Evolutionary conservation across 2,113 vertebrate species (phyloP), one percentile per base, ranked within the genome.

Genomic region (Trichechus manatus): DNA sequence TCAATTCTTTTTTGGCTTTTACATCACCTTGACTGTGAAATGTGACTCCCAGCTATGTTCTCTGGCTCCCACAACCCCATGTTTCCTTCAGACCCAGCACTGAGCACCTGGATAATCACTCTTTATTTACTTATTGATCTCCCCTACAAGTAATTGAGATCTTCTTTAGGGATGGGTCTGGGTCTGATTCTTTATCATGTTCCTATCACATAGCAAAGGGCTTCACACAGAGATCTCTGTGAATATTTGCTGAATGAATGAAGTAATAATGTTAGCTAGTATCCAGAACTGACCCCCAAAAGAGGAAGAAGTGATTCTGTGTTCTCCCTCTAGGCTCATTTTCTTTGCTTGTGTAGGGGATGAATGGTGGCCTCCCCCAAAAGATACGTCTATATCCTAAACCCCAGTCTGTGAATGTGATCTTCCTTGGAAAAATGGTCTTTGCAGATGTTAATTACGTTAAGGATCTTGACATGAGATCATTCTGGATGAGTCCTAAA

Each of bases 211-310:
- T 39, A 50, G 25, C 13, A 84, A 79, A 88, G 22, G 33, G 27
- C 59, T 89, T 81, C 47, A 68, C 36, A 74, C 15, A 50, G n/a
- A 68, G 14, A 9, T 36, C 56, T 91, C 80, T 50, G 9, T 72
- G 95, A 56, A 29, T 2, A 77, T 77, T 61, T 86, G 59, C 64
- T 89, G 36, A 84, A 31, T 56, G 70, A 97, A 81, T 36, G 36
- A 88, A 87, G 23, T n/a, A n/a, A n/a, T 27, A 68, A 89, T 78
- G 36, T 25, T 66, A 70, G 82, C 11, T 50, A 56, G 47, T 53
- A 79, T 84, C 85, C 20, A 79, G 61, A 95, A 27, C 25, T n/a
- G 64, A 92, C 6, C 7, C n/a, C 31, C 15, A 64, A 89, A 84
- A 23, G 33, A 85, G 50, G 31, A 82, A 27, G 17, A 78, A 72